phyloP scores from a whole-genome alignment of 1,140 invertebrate species.

The Saxidomus purpurata region DNA sequence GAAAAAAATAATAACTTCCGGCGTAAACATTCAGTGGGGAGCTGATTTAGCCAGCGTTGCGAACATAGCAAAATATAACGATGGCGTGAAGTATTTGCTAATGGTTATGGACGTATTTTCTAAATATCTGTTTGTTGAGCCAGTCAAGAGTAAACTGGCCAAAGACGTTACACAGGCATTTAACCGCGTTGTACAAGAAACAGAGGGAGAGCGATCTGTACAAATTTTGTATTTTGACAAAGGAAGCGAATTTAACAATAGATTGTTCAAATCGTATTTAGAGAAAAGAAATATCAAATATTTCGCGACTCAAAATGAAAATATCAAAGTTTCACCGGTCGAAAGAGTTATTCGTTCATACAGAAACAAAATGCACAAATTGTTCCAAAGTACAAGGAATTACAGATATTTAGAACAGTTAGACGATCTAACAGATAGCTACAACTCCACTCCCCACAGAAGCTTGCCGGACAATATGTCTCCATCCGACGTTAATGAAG shows the following conservation, averaged over 20 bases:
- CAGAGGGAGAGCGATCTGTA: neutral
- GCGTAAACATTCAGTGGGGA: constrained; percentile 15
- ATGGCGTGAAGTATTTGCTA: constrained; percentile 45
- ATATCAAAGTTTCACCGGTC: neutral
- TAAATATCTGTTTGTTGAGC: neutral
- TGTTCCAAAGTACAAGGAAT: neutral
- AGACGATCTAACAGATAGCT: neutral
- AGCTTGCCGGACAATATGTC: neutral
- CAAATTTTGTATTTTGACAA: neutral
- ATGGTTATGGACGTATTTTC: constrained; percentile 53
- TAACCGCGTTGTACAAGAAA: neutral
- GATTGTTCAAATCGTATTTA: neutral
- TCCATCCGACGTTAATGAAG: neutral
- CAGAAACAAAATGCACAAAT: neutral
- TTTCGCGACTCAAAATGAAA: constrained; percentile 21
- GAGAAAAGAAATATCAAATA: neutral
- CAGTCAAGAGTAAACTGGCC: neutral
- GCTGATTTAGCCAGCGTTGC: constrained; percentile 12
- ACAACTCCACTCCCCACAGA: neutral
- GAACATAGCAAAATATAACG: constrained; percentile 26
- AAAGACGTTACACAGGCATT: neutral
- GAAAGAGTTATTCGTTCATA: neutral
- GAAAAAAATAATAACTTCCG: neutral
- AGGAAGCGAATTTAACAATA: constrained; percentile 22
- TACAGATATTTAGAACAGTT: neutral